Conservation (phyloP, 2,113 vertebrate genomes). For the Nesoenas mayeri region DNA sequence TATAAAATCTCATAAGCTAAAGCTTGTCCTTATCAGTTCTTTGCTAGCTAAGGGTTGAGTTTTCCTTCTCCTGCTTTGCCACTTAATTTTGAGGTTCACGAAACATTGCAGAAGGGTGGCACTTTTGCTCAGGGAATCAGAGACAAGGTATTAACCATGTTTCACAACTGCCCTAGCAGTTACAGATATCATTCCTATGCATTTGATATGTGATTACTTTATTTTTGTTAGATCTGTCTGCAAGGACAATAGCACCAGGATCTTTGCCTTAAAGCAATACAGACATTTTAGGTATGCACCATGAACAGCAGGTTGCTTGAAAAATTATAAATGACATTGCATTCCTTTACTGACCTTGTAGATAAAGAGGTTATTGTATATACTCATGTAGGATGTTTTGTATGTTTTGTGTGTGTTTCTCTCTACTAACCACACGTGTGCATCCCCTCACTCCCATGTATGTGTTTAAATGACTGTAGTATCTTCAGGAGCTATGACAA, state of each 20-base stretch:
- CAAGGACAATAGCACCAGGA: neutral
- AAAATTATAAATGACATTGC: neutral
- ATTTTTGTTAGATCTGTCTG: neutral
- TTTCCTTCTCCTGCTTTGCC: neutral
- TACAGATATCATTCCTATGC: neutral
- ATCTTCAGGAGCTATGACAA: neutral
- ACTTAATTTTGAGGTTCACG: neutral
- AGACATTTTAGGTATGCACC: neutral
- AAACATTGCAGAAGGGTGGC: neutral
- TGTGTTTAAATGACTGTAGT: neutral
- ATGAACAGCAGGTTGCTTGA: neutral
- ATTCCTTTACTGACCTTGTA: neutral
- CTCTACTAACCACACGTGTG: neutral
- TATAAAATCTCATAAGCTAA: neutral
- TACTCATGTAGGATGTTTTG: neutral
- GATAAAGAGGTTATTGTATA: fast-evolving
- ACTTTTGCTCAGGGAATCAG: neutral
- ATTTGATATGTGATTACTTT: neutral
- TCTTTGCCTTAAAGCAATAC: neutral
- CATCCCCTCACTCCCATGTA: neutral
- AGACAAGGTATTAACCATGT: neutral
- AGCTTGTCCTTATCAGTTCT: neutral
- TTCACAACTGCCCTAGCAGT: neutral
- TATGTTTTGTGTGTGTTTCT: neutral
- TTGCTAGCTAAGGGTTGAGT: neutral